These are phyloP conservation scores for Sceloporus undulatus DNA, from an alignment of 2,113 vertebrate genomes.

Conservation along the genomic window DNA sequence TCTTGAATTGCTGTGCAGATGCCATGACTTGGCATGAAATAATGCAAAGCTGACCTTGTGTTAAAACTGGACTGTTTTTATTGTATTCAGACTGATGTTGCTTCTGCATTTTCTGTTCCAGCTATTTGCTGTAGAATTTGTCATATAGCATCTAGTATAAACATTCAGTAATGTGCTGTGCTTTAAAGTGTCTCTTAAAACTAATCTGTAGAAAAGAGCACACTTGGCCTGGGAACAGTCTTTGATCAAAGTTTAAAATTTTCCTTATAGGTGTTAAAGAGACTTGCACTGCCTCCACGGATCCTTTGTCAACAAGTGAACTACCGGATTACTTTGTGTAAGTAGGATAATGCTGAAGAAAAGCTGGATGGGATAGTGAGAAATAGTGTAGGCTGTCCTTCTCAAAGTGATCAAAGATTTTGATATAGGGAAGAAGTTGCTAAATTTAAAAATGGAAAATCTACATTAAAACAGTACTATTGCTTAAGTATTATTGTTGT, in stretches of 20 bases:
- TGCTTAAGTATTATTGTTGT: neutral
- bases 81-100: constrained; percentile 58
- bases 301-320: constrained; percentile 80
- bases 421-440: neutral
- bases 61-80: constrained; percentile 63
- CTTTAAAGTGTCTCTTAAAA: constrained; percentile 52
- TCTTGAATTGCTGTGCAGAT: constrained; percentile 72
- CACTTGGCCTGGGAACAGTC: constrained; percentile 48
- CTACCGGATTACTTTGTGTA: constrained; percentile 87
- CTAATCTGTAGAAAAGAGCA: constrained; percentile 44
- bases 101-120: constrained; percentile 43
- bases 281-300: constrained; percentile 75
- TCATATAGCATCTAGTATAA: constrained; percentile 50
- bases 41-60: constrained; percentile 60
- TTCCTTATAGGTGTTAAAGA: constrained; percentile 78
- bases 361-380: neutral
- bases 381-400: neutral
- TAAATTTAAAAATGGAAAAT: constrained; percentile 51
- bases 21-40: constrained; percentile 61
- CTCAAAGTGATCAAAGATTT: neutral
- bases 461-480: constrained; percentile 47
- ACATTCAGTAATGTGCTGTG: constrained; percentile 50
- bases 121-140: constrained; percentile 38
- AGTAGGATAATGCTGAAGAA: constrained; percentile 70
- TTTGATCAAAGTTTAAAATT: constrained; percentile 41